Percentiles rank a stretch among this genome's conserved stretches.
phyloP scores from a whole-genome alignment of 2,888 invertebrate species.

The Busseola fusca region DNA sequence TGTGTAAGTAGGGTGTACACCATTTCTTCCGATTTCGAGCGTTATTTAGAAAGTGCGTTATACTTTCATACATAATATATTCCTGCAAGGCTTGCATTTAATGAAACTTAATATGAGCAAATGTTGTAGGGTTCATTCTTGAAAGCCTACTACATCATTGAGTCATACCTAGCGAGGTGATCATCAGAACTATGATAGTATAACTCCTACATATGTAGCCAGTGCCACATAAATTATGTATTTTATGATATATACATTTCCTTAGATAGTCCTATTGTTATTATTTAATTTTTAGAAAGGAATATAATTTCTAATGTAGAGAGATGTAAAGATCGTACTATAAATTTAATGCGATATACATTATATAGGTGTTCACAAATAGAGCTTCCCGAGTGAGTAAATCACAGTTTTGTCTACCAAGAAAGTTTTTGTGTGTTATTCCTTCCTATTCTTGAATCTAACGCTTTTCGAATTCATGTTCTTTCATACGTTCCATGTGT shows the following conservation, averaged over 20 bases:
- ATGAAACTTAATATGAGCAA: constrained; percentile 20
- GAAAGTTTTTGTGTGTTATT: constrained; percentile 65
- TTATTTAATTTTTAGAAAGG: constrained; percentile 76
- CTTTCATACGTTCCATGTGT: constrained; percentile 14
- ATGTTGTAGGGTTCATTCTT: constrained; percentile 15
- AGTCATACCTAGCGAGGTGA: constrained; percentile 40
- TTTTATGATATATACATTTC: constrained; percentile 76
- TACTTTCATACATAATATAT: constrained; percentile 47
- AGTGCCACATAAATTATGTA: constrained; percentile 85
- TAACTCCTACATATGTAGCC: constrained; percentile 74
- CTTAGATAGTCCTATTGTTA: constrained; percentile 85
- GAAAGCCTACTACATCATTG: constrained; percentile 14
- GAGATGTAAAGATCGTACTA: constrained; percentile 75
- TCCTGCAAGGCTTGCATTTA: constrained; percentile 40
- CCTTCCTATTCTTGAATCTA: constrained; percentile 35
- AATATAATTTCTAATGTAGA: constrained; percentile 80
- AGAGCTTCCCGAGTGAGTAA: constrained; percentile 84
- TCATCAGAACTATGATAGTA: constrained; percentile 48
- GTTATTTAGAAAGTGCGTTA: constrained; percentile 44
- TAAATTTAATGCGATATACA: constrained; percentile 67
- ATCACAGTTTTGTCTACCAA: constrained; percentile 79
- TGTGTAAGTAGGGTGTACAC: constrained; percentile 56
- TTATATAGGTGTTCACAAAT: constrained; percentile 79
- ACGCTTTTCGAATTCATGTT: constrained; percentile 35
- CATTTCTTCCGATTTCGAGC: constrained; percentile 58